phyloP scores from a whole-genome alignment of 2,888 invertebrate species.

The Drosophila imparisetae region DNA sequence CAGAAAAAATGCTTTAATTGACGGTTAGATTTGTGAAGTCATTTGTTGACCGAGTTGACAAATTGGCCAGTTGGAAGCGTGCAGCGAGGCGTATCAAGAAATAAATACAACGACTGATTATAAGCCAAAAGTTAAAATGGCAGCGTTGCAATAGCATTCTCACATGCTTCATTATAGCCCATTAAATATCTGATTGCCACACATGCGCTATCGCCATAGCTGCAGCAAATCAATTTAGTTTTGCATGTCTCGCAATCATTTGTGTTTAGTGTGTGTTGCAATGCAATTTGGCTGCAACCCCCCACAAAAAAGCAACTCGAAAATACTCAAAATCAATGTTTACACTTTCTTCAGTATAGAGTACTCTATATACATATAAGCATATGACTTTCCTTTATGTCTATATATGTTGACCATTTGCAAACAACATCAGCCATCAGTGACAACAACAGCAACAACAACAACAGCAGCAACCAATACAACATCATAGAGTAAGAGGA shows the following conservation, averaged over 20 bases:
- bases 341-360: slow-evolving; percentile 64
- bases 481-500: slow-evolving; percentile 15
- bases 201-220: not conserved
- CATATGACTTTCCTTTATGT: slow-evolving; percentile 57
- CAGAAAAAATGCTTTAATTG: not conserved
- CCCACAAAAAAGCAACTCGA: not conserved
- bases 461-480: not conserved
- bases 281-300: slow-evolving; percentile 21
- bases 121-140: slow-evolving; percentile 20
- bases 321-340: slow-evolving; percentile 58
- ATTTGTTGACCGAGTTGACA: slow-evolving; percentile 53
- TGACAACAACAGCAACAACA: slow-evolving; percentile 30
- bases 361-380: slow-evolving; percentile 8
- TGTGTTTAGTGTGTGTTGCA: slow-evolving; percentile 24
- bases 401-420: slow-evolving; percentile 68
- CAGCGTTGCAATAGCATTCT: slow-evolving; percentile 33
- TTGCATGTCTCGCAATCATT: slow-evolving; percentile 50
- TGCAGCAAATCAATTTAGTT: slow-evolving; percentile 53
- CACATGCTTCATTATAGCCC: slow-evolving; percentile 41
- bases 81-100: slow-evolving; percentile 59
- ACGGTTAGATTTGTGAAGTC: not conserved
- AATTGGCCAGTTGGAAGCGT: slow-evolving; percentile 42
- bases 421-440: slow-evolving; percentile 61
- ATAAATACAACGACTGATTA: slow-evolving; percentile 42
- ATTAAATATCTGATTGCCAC: slow-evolving; percentile 38